These are phyloP conservation scores for Trachurus trachurus DNA, from an alignment of 2,797 vertebrate species.

Conservation along the genomic window DNA sequence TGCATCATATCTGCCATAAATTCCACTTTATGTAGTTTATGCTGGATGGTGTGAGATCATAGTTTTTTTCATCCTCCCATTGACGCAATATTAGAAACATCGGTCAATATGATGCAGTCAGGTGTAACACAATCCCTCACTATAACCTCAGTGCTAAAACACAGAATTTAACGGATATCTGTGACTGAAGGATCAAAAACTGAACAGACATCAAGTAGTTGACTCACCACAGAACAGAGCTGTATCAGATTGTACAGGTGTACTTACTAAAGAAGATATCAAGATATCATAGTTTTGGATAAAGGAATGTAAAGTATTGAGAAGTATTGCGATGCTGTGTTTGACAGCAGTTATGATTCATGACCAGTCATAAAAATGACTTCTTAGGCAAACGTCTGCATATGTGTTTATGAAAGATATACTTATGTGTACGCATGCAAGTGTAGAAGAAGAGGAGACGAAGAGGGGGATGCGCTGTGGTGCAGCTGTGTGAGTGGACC, in stretches of 20 bases:
- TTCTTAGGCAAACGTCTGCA: slow-evolving; percentile 24
- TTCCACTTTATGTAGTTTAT: not conserved
- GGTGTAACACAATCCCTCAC: not conserved
- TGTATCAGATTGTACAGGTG: not conserved
- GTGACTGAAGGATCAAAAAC: not conserved
- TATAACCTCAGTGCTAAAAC: not conserved
- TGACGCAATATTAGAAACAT: not conserved
- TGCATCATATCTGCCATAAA: not conserved
- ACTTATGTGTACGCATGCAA: not conserved
- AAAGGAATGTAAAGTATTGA: not conserved
- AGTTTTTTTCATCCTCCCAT: too few relatives aligned
- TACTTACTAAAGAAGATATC: not conserved
- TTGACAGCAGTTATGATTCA: slow-evolving; percentile 30
- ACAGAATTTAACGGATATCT: not conserved
- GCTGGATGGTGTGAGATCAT: not conserved
- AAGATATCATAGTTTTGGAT: not conserved
- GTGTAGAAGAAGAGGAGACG: not conserved
- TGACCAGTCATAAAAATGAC: slow-evolving; percentile 34
- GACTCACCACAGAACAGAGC: not conserved
- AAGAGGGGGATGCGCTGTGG: not conserved
- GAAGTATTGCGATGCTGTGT: slow-evolving; percentile 17
- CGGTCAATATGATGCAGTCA: not conserved
- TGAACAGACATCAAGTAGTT: not conserved
- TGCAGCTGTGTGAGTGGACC: slow-evolving; percentile 58
- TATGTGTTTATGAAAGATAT: slow-evolving; percentile 33